phyloP scores from a whole-genome alignment of 2,797 vertebrate species.

The Triplophysa yarkandensis region DNA sequence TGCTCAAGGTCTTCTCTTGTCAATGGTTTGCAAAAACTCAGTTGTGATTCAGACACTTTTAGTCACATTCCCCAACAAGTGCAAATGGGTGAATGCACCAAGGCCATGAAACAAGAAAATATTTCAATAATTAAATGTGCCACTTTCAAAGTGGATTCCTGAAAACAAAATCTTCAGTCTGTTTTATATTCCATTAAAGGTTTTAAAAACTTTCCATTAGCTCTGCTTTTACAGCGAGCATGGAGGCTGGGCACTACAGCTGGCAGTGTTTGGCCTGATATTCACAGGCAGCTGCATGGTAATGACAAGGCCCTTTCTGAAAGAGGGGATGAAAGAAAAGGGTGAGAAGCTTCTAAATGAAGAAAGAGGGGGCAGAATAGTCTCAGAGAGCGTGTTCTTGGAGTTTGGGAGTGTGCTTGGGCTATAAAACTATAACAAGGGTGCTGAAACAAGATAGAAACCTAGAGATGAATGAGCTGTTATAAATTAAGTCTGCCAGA shows the following conservation, averaged over 20 bases:
- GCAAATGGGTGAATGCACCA: constrained; percentile 26
- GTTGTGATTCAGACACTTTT: constrained; percentile 6
- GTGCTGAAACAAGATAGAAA: background rate
- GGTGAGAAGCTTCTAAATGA: constrained; percentile 52
- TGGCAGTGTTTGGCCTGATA: constrained; percentile 40
- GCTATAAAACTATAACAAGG: constrained; percentile 6
- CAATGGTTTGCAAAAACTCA: constrained; percentile 30
- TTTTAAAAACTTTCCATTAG: constrained; percentile 51
- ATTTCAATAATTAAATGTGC: constrained; percentile 60
- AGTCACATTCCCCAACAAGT: constrained; percentile 31
- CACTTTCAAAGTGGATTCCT: constrained; percentile 40
- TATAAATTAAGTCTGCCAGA: background rate
- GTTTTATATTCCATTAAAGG: constrained; percentile 50
- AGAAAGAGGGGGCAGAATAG: constrained; percentile 24
- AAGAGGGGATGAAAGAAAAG: constrained; percentile 36
- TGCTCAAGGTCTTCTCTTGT: constrained; percentile 28
- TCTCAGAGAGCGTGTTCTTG: constrained; percentile 13
- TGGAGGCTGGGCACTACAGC: constrained; percentile 27
- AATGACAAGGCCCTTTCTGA: constrained; percentile 53
- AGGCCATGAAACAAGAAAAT: constrained; percentile 24
- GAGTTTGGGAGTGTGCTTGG: constrained; percentile 14
- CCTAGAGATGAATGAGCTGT: background rate
- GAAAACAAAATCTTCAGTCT: constrained; percentile 47
- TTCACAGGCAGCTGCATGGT: constrained; percentile 53
- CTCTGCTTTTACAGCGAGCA: constrained; percentile 30